Evolutionary conservation across 2,113 vertebrate species (phyloP).

Genomic region (Emydocephalus ijimae): DNA sequence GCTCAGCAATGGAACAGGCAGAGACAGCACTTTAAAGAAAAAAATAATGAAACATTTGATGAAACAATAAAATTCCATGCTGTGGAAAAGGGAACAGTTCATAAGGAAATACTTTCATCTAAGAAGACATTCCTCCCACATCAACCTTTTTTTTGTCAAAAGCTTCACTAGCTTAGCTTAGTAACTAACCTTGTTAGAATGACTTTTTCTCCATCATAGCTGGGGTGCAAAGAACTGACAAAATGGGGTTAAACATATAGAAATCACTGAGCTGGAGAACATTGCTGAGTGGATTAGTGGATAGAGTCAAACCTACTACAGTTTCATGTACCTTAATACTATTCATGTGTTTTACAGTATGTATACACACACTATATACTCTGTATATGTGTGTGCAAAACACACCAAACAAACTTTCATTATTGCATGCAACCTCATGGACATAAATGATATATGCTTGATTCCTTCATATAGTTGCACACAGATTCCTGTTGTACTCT

Average conservation of each 20-base stretch:
- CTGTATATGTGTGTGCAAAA: not conserved
- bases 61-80: constrained; percentile 32
- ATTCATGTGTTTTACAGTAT: not conserved
- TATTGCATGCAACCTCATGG: not conserved
- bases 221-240: not conserved
- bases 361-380: not conserved
- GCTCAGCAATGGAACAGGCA: constrained; percentile 36
- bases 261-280: not conserved
- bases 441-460: not conserved
- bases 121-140: constrained; percentile 6
- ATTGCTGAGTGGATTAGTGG: not conserved
- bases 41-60: constrained; percentile 19
- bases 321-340: not conserved
- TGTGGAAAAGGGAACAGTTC: constrained; percentile 14
- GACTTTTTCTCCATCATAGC: not conserved
- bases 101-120: constrained; percentile 25
- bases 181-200: not conserved
- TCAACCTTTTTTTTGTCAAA: constrained; percentile 27
- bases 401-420: not conserved
- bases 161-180: constrained; percentile 23
- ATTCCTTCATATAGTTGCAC: not conserved
- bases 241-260: not conserved
- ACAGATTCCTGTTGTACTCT: not conserved
- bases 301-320: not conserved
- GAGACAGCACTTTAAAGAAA: constrained; percentile 3